phyloP scores from a whole-genome alignment of 2,888 invertebrate species.

The Pandemis cinnamomeana region DNA sequence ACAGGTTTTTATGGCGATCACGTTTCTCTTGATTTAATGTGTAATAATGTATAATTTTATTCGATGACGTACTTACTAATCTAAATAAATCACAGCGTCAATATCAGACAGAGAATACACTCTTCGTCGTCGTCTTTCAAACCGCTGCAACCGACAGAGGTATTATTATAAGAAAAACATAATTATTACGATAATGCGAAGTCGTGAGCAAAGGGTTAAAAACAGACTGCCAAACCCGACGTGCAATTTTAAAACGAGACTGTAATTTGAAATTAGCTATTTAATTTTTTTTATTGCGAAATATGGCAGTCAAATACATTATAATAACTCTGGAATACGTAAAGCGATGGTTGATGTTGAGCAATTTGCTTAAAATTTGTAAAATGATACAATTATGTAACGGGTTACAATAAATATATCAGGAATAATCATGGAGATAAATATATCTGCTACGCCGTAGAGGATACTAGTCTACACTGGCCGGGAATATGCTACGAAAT shows the following conservation, averaged over 20 bases:
- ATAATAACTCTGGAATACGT: too few species aligned
- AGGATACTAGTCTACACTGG: constrained; percentile 7
- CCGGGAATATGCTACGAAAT: constrained; percentile 20
- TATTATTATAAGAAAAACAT: neutral
- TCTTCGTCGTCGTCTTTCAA: neutral
- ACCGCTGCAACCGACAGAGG: neutral
- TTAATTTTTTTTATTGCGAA: neutral
- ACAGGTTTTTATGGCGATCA: constrained; percentile 24
- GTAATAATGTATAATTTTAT: neutral
- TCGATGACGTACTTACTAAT: constrained; percentile 2
- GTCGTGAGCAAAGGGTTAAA: constrained; percentile 57
- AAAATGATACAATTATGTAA: neutral
- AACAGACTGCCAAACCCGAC: constrained; percentile 46
- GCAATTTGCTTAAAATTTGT: neutral
- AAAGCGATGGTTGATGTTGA: too few species aligned
- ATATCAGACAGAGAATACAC: neutral
- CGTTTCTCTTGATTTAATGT: constrained; percentile 20
- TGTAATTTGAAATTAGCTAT: neutral
- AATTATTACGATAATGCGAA: constrained; percentile 50
- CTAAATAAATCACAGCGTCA: neutral
- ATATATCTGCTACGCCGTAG: constrained; percentile 19
- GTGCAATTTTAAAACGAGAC: constrained; percentile 53
- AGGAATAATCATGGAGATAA: too few species aligned
- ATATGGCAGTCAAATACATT: too few species aligned
- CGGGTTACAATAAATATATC: neutral